Evolutionary conservation across 2,888 invertebrate species (phyloP).

Genomic region (Myopa testacea): DNA sequence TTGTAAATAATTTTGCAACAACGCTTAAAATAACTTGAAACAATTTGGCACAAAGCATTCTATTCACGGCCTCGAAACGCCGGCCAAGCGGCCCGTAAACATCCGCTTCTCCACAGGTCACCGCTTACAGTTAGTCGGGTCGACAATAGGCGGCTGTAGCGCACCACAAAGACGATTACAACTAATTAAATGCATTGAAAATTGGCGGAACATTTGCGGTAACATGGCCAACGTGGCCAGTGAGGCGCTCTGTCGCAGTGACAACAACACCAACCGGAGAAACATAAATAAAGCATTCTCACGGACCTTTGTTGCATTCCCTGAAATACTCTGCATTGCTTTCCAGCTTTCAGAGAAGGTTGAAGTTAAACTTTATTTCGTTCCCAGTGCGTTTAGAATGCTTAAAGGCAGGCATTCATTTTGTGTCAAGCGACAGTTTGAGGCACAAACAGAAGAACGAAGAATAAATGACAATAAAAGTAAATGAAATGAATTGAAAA

Average conservation of each 20-base stretch:
- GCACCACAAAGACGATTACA: slow-evolving; percentile 2
- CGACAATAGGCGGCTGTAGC: not conserved
- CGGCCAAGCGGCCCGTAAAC: not conserved
- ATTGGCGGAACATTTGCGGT: slow-evolving; percentile 16
- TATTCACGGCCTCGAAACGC: no score
- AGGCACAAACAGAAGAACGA: no score
- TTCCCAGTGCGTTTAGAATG: no score
- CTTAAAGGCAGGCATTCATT: no score
- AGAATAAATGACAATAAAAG: no score
- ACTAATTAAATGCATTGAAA: slow-evolving; percentile 28
- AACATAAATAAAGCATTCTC: slow-evolving; percentile 13
- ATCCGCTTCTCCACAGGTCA: not conserved
- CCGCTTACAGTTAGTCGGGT: slow-evolving; percentile 1
- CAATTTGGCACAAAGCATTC: no score
- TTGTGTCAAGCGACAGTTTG: no score
- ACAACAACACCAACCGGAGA: slow-evolving; percentile 1
- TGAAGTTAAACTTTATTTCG: not conserved
- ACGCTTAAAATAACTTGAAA: no score
- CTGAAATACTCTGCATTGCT: not conserved
- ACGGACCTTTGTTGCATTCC: not conserved
- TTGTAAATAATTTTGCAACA: no score
- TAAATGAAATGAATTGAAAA: no score
- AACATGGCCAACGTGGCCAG: slow-evolving; percentile 15
- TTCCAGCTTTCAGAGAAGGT: not conserved
- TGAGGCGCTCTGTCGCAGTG: not conserved